Evolutionary conservation across 2,888 invertebrate species (phyloP), one percentile per base, ranked within the genome.

Genomic region (Panzeria rudis): DNA sequence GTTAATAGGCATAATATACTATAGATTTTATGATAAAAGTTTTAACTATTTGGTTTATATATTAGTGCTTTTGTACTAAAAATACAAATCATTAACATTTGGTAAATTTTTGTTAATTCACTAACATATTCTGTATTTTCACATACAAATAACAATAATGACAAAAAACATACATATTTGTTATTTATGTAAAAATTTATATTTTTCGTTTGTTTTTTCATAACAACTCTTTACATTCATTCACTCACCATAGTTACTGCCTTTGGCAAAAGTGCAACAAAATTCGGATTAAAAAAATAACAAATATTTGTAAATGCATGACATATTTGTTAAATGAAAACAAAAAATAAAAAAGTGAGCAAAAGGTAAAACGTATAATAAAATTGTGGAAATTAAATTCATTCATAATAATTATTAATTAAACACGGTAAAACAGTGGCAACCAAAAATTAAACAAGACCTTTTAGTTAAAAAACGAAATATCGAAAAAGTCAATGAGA

Each of bases 231-330:
- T 71, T 38, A 5, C 25, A 64, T 29, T 4, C 62, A 13, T 17
- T n/a, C n/a, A 17, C 25, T 79, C 64, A 62, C 73, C 84, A 81
- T 75, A 72, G 77, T 77, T 47, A 72, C 79, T 52, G 41, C 35
- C 77, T 68, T 29, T 52, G 54, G 52, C 72, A 44, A 72, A 52
- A 68, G 38, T 47, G n/a, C 4, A 50, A 38, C 13, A 3, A 59
- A 77, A 62, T 25, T 52, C 23, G 35, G 35, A 41, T 6, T 25
- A 50, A n/a, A 50, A 8, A 56, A 29, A 50, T 20, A n/a, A 20
- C 8, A 9, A 20, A 44, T 44, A 20, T 47, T 54, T 64, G 38
- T 29, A 20, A 64, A 47, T 41, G 17, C 68, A 47, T 69, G 68
- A 54, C 52, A 54, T 62, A 62, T 62, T 75, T 47, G 20, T 66